Percentiles rank a stretch among this genome's conserved stretches.
Evolutionary conservation across 2,797 vertebrate genomes (phyloP).

Genomic region (Amphiprion clarkii): DNA sequence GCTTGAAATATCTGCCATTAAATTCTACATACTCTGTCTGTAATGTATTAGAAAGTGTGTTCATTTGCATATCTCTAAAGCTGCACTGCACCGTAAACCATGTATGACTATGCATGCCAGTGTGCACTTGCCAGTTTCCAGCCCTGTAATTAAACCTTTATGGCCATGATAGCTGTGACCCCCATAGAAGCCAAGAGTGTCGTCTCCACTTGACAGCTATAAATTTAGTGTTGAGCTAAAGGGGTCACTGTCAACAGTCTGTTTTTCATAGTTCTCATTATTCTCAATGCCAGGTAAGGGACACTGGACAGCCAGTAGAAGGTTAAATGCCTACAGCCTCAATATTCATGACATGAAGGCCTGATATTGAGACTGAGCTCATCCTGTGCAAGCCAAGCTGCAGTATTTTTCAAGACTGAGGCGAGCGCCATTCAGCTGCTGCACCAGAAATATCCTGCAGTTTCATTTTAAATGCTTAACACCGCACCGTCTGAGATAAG

Average conservation of each 20-base stretch:
- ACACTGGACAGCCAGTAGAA: slow-evolving; percentile 50
- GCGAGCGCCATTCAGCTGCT: slow-evolving; percentile 29
- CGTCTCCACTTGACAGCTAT: slow-evolving; percentile 57
- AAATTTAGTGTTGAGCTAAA: slow-evolving; percentile 69
- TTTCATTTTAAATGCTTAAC: slow-evolving; percentile 66
- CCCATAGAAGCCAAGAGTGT: slow-evolving; percentile 48
- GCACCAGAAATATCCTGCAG: slow-evolving; percentile 40
- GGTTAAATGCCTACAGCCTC: slow-evolving; percentile 55
- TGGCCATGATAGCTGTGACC: slow-evolving; percentile 66
- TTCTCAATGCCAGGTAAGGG: slow-evolving; percentile 70
- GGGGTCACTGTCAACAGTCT: slow-evolving; percentile 77
- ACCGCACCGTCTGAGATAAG: slow-evolving; percentile 62
- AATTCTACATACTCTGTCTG: not conserved
- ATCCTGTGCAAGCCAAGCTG: slow-evolving; percentile 11
- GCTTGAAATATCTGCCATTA: not conserved
- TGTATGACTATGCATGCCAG: slow-evolving; percentile 21
- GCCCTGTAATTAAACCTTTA: slow-evolving; percentile 73
- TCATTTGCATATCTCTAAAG: not conserved
- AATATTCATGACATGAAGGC: slow-evolving; percentile 49
- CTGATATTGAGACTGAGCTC: slow-evolving; percentile 8
- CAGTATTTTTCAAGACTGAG: slow-evolving; percentile 38
- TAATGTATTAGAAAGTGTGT: not conserved
- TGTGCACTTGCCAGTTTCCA: slow-evolving; percentile 24
- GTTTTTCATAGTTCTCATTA: slow-evolving; percentile 78
- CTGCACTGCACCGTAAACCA: slow-evolving; percentile 8